A percentile compares a stretch with the other conserved stretches of the same genome.
phyloP scores from a whole-genome alignment of 2,888 invertebrate genomes.

The Drosophila affinis region DNA sequence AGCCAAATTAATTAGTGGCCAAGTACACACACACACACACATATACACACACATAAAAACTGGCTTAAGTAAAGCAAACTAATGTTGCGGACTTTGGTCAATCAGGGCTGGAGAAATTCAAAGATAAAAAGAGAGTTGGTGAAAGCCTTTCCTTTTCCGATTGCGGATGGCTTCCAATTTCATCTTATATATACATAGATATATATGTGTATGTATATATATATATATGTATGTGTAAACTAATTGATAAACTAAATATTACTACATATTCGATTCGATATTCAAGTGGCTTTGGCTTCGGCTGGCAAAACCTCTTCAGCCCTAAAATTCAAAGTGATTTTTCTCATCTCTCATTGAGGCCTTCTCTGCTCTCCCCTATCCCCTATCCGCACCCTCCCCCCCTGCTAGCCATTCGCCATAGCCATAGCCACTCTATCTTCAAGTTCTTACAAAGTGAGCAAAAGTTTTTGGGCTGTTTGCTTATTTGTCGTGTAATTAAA shows the following conservation, averaged over 20 bases:
- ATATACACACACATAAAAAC: background rate
- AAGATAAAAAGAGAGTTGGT: background rate
- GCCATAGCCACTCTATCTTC: slow-evolving; percentile 23
- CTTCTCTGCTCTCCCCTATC: background rate
- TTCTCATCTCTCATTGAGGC: slow-evolving; percentile 4
- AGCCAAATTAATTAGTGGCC: slow-evolving; percentile 66
- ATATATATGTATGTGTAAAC: too few relatives aligned
- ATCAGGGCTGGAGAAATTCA: slow-evolving; percentile 27
- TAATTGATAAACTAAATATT: too few relatives aligned
- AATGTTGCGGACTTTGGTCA: slow-evolving; percentile 12
- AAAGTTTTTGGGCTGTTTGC: slow-evolving; percentile 70
- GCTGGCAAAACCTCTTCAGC: slow-evolving; percentile 6
- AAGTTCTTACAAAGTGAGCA: slow-evolving; percentile 40
- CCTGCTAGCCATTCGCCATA: background rate
- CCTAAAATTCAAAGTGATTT: slow-evolving; percentile 32
- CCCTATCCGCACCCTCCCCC: background rate
- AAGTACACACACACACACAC: slow-evolving; percentile 5
- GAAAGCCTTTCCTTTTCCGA: too few relatives aligned
- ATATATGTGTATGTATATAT: too few relatives aligned
- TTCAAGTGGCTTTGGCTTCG: too few relatives aligned
- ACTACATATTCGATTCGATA: background rate
- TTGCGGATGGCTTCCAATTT: too few relatives aligned
- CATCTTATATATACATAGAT: fast-evolving
- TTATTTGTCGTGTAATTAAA: slow-evolving; percentile 75
- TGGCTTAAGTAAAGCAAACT: slow-evolving; percentile 21